Conservation (phyloP, 2,888 invertebrate species). For the Falcaria lacertinaria region DNA sequence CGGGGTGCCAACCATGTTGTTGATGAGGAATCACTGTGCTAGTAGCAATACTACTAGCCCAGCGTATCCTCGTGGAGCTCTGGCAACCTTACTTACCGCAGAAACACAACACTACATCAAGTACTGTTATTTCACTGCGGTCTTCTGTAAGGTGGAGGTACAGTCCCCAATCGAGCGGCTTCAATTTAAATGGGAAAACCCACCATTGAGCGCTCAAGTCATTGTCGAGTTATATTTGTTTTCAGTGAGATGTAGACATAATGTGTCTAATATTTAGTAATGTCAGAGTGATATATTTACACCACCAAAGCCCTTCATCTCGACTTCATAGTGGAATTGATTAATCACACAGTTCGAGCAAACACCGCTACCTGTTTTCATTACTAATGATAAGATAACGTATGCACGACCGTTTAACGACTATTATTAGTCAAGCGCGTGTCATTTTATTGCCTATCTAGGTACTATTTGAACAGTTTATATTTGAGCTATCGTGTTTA, state of each 20-base stretch:
- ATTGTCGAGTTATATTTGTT: slow-evolving; percentile 48
- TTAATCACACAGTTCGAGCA: slow-evolving; percentile 47
- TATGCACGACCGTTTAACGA: slow-evolving; percentile 19
- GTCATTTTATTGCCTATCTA: not conserved
- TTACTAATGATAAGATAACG: slow-evolving; percentile 53
- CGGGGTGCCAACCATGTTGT: too few relatives aligned
- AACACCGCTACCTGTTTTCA: slow-evolving; percentile 56
- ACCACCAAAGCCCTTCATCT: slow-evolving; percentile 45
- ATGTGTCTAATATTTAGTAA: slow-evolving; percentile 42
- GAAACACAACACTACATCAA: too few relatives aligned
- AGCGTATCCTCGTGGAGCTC: too few relatives aligned
- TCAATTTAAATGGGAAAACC: too few relatives aligned
- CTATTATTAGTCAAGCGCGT: not conserved
- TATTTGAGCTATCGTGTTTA: too few relatives aligned
- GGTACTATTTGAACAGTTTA: too few relatives aligned
- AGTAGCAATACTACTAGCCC: too few relatives aligned
- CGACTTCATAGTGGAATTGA: slow-evolving; percentile 52
- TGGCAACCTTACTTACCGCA: too few relatives aligned
- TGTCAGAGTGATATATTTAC: slow-evolving; percentile 56
- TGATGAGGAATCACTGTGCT: too few relatives aligned
- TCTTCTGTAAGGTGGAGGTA: too few relatives aligned
- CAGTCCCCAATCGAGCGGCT: too few relatives aligned
- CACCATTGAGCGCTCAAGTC: slow-evolving; percentile 54
- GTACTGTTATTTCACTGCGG: too few relatives aligned
- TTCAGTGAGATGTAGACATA: slow-evolving; percentile 31